Evolutionary conservation across 2,888 invertebrate species (phyloP).

Genomic region (Pyrgus malvae): DNA sequence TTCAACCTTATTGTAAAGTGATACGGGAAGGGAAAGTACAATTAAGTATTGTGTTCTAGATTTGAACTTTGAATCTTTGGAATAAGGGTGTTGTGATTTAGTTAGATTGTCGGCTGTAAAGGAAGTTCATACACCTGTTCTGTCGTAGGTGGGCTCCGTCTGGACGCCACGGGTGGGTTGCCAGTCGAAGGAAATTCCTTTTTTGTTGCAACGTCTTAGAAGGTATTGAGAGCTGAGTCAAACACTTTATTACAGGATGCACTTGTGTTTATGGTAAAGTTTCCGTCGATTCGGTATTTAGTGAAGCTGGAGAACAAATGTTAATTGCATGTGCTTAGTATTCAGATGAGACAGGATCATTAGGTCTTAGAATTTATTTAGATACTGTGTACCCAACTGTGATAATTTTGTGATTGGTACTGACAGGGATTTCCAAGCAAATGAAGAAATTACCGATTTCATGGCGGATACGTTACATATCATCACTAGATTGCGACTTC

Average conservation of each 20-base stretch:
- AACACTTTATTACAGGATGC: constrained; percentile 26
- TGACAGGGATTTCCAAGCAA: too few species aligned
- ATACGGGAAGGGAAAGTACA: constrained; percentile 3
- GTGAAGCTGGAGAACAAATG: too few species aligned
- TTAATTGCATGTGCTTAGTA: not conserved
- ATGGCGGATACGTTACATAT: constrained; percentile 11
- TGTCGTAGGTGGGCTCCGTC: constrained; percentile 25
- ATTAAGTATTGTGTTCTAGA: not conserved
- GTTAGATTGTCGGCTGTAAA: constrained; percentile 5
- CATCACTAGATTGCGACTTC: not conserved
- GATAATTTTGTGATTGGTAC: too few species aligned
- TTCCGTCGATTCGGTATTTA: constrained; percentile 1
- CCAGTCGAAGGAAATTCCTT: constrained; percentile 20
- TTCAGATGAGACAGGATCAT: not conserved
- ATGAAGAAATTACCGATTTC: constrained; percentile 22
- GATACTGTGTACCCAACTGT: too few species aligned
- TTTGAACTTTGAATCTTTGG: not conserved
- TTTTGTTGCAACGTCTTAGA: constrained; percentile 21
- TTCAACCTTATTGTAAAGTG: constrained; percentile 15
- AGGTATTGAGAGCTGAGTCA: constrained; percentile 17
- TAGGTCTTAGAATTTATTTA: not conserved
- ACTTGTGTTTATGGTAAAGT: constrained; percentile 6
- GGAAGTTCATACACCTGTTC: constrained; percentile 30
- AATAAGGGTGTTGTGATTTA: constrained; percentile 8
- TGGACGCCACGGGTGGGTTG: constrained; percentile 27